These are phyloP conservation scores for Clusia tigrina DNA, from an alignment of 2,888 invertebrate genomes.

Conservation along the genomic window DNA sequence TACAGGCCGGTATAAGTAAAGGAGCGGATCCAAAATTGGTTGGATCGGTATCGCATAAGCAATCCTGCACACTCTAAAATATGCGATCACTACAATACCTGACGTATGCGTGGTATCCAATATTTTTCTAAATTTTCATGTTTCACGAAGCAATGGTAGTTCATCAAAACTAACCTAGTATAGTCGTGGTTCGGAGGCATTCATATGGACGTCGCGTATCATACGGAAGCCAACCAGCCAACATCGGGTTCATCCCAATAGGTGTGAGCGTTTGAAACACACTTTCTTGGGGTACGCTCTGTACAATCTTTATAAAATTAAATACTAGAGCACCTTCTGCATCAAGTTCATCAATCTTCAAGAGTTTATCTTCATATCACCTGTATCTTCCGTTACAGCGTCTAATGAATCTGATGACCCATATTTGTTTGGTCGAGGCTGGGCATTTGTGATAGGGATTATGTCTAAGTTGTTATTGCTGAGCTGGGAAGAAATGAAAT, in stretches of 20 bases:
- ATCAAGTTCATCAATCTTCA: constrained; percentile 9
- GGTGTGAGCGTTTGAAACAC: constrained; percentile 17
- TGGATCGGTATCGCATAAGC: background rate
- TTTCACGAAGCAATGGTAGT: background rate
- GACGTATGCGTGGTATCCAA: constrained; percentile 7
- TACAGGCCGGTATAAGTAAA: constrained; percentile 17
- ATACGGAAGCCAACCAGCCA: constrained; percentile 23
- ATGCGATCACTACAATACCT: too few relatives aligned
- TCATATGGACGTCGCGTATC: constrained; percentile 17
- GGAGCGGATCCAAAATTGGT: constrained; percentile 5
- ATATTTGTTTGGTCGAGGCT: too few relatives aligned
- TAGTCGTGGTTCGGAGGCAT: constrained; percentile 20
- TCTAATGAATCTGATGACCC: constrained; percentile 5
- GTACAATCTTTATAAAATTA: background rate
- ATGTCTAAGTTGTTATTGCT: too few relatives aligned
- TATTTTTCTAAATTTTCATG: background rate
- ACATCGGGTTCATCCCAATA: constrained; percentile 23
- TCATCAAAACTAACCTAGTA: background rate
- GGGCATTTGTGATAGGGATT: too few relatives aligned
- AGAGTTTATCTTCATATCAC: too few relatives aligned
- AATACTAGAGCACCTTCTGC: constrained; percentile 9
- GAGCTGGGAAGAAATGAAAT: too few relatives aligned
- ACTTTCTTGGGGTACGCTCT: background rate
- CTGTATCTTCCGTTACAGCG: constrained; percentile 5
- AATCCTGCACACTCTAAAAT: constrained; percentile 12